Base-by-base conservation (phyloP, 2,797 vertebrate genomes). In the Hippocampus kuda region DNA sequence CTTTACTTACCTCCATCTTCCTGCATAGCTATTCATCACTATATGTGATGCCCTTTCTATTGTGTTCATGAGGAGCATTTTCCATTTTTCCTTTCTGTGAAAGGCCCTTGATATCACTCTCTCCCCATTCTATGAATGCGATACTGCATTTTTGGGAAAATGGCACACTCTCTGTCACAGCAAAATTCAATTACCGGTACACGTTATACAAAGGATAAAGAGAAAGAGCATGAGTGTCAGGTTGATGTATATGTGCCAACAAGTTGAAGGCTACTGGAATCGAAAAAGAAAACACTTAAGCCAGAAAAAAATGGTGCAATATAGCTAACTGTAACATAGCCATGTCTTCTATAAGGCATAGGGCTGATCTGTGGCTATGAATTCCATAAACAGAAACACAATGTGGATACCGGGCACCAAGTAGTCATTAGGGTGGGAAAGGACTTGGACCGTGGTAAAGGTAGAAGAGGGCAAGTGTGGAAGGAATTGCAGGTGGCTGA, bases 11-110 rank as follows among this genome's bases (percentile, higher is more conserved):
- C 72, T 83, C 75, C 77, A 72, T 84, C 79, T 84, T 73, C 65
- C 71, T 72, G 38, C 74, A 83, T 87, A 85, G 75, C 80, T 83
- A 86, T 86, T 86, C 84, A 85, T 83, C 79, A 68, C 81, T 70
- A 70, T 69, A 51, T 11, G 51, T 30, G 0, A 75, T 70, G 81
- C 69, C 65, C 65, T 73, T 65, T 71, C 72, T 44, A 59, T 34
- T 78, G 78, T 70, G 73, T 79, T 74, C 79, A 75, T 81, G 80
- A 81, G 77, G 70, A 65, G 53, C 53, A 68, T 68, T 74, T 81
- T 81, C 75, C 59, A 70, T 75, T 83, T 72, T 71, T 70, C 80
- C 81, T 84, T 7, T 51, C 74, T 62, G 56, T 82, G 81, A 77
- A 78, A 78, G 56, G 44, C 63, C 77, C 70, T 48, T 63, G 26